Base-by-base conservation (phyloP, 1,140 invertebrate genomes). In the Drosophila guanche region DNA sequence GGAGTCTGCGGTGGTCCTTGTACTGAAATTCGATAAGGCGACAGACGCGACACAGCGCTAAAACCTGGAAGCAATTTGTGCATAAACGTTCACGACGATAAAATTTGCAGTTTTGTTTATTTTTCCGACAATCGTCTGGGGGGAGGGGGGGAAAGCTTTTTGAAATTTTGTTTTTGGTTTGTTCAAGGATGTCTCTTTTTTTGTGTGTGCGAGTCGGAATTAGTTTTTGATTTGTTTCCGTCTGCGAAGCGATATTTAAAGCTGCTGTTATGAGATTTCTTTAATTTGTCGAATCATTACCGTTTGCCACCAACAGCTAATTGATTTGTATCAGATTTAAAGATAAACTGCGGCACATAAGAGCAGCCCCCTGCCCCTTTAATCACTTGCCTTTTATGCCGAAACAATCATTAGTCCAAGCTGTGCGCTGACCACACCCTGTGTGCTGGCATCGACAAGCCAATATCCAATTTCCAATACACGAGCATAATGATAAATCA, bases 1-100 rank as follows among this genome's bases (percentile, higher is more conserved):
- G 16, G 23, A 53, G 66, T 59, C 65, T 61, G 57, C 71, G 60
- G 73, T 71, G 63, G 16, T 71, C 54, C 57, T 60, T 58, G 45
- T 62, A 29, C 66, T 76, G 79, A 88, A 88, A 88, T 79, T 88
- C 83, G 83, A 88, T 88, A 88, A 88, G 84, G 60, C 71, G 71
- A 79, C 71, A 79, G 48, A 67, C 65, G 69, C 51, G 80, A 69
- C 63, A 69, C 63, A 66, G 40, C 81, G 73, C 62, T 65, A 70
- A 88, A 88, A 88, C 83, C 83, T 88, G 84, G 78, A 88, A 88
- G 84, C 83, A 89, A 88, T 88, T 88, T 89, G 83, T 86, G 84
- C 79, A 83, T 88, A 88, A 88, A 89, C 84, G 84, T 88, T 88
- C 70, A 79, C 67, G 53, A 78, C 83, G 83, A 88, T 88, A 88